phyloP scores from a whole-genome alignment of 2,888 invertebrate genomes.

The Seira sanloemensis region DNA sequence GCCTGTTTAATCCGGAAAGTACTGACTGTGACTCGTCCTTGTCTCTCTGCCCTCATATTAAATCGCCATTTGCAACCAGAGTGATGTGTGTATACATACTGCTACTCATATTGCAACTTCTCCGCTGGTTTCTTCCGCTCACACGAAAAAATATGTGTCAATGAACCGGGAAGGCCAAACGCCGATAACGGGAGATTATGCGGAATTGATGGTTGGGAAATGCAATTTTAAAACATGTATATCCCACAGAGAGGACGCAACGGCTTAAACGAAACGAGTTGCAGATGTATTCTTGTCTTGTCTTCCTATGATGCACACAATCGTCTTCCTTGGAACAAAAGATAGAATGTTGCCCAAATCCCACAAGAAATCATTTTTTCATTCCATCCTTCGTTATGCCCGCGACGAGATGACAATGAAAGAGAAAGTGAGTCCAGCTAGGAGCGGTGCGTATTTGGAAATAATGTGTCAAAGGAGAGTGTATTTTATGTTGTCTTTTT shows the following conservation, averaged over 20 bases:
- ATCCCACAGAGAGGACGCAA: too few relatives aligned
- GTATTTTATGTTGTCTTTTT: neutral
- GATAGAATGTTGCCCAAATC: neutral
- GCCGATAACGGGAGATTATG: neutral
- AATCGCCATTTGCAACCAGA: too few relatives aligned
- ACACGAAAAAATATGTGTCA: neutral
- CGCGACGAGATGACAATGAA: neutral
- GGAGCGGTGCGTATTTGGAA: neutral
- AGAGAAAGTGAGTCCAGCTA: neutral
- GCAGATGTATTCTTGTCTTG: neutral
- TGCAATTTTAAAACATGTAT: too few relatives aligned
- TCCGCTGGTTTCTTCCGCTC: too few relatives aligned
- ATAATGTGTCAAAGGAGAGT: neutral
- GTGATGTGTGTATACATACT: too few relatives aligned
- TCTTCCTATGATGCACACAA: neutral
- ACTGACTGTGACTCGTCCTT: neutral
- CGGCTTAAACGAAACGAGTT: neutral
- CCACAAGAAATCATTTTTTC: neutral
- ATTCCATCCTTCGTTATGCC: neutral
- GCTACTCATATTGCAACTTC: neutral
- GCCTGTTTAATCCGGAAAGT: too few relatives aligned
- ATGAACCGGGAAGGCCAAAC: neutral
- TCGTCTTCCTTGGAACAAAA: neutral
- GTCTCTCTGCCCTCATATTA: slow-evolving; percentile 7
- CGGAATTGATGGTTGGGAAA: neutral